Base-by-base conservation (phyloP, 2,113 vertebrate genomes). In the Leucoraja erinaceus region DNA sequence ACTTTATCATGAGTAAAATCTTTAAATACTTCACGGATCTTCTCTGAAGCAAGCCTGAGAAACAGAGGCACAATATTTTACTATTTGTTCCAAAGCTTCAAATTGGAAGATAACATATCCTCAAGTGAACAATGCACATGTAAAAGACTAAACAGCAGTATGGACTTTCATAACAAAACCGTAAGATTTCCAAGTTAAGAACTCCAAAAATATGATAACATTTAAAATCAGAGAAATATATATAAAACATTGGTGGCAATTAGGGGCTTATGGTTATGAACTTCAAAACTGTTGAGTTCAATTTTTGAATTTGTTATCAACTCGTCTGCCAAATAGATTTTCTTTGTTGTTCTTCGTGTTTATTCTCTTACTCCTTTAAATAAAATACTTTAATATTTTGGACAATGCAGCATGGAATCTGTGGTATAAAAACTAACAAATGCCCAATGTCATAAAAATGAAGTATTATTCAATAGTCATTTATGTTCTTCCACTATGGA, bases 1-100 rank as follows among this genome's bases (percentile, higher is more conserved):
- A 99, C 99, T 97, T 99, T 99, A 94, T 99, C 98, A 54, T 98
- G 97, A 61, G 94, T 94, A 93, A 95, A 95, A 94, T 99, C 96
- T 0, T 97, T 98, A 95, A 99, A 99, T 93, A 99, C 97, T 0
- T 95, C 95, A 78, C 97, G 97, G 61, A 99, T 96, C 95, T 94
- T 98, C 93, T 97, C 96, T 93, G 95, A 95, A 9, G 97, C 95
- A 33, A 96, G 93, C 86, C 99, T 99, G 95, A 56, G 94, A 33
- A 47, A 93, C 93, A 93, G 93, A 93, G 93, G 0, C 16, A 93
- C 90, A 68, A 25, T 54, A 92, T 84, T 66, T 54, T 38, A 18
- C 88, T 61, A 59, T 1, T 10, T 86, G 9, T 86, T 7, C 79
- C 28, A 61, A n/a, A 86, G 28, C 11, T 61, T 28, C n/a, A 28